phyloP scores from a whole-genome alignment of 2,797 vertebrate species.

The Micromesistius poutassou region DNA sequence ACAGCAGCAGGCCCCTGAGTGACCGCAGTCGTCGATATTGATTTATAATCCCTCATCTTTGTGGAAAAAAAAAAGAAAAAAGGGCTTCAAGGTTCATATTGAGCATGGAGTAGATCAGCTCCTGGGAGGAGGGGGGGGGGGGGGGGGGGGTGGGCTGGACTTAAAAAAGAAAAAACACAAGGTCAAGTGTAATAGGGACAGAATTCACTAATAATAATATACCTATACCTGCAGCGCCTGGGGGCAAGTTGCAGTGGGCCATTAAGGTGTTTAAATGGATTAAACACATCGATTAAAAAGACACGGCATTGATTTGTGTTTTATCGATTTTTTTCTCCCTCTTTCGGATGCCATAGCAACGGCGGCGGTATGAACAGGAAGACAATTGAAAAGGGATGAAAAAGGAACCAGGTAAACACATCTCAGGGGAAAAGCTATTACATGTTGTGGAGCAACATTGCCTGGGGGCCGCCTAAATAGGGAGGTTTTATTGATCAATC shows the following conservation, averaged over 20 bases:
- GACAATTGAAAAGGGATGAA: slow-evolving; percentile 42
- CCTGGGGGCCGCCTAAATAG: slow-evolving; percentile 30
- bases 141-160: too few relatives aligned
- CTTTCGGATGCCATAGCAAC: slow-evolving; percentile 33
- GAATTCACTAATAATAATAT: slow-evolving; percentile 34
- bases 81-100: slow-evolving; percentile 34
- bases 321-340: slow-evolving; percentile 10
- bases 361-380: slow-evolving; percentile 21
- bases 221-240: slow-evolving; percentile 38
- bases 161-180: slow-evolving; percentile 39
- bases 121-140: slow-evolving; percentile 21
- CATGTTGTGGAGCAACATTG: slow-evolving; percentile 39
- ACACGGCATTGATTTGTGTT: slow-evolving; percentile 20
- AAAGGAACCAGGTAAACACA: slow-evolving; percentile 44
- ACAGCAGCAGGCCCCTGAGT: slow-evolving; percentile 44
- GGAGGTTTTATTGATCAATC: slow-evolving; percentile 53
- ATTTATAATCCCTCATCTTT: slow-evolving; percentile 61
- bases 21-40: slow-evolving; percentile 51
- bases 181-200: slow-evolving; percentile 38
- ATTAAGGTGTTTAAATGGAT: slow-evolving; percentile 21
- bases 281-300: background rate
- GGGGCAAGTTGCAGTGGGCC: slow-evolving; percentile 41
- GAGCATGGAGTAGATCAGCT: slow-evolving; percentile 31
- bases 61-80: slow-evolving; percentile 22
- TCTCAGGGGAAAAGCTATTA: slow-evolving; percentile 53